Base-by-base conservation (phyloP, 2,888 invertebrate species). In the Polydrusus tereticollis region DNA sequence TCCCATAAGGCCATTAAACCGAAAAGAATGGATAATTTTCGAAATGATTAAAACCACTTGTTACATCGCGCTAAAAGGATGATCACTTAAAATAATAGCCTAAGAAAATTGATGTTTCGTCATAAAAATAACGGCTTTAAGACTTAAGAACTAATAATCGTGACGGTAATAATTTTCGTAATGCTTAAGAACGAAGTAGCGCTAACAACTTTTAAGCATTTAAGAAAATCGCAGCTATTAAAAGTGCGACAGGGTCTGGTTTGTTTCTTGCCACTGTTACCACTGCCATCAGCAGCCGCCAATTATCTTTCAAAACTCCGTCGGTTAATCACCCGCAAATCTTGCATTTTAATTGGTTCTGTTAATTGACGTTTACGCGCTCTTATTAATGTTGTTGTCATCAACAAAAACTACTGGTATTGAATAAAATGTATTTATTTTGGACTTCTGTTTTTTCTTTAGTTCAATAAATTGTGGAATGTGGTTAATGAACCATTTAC, bases 221-320 rank as follows among this genome's bases (percentile, higher is more conserved):
- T 85, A 85, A 85, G 85, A 85, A 85, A 85, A 85, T 85, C 83
- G 79, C 84, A 82, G 81, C 78, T 84, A 85, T 86, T 86, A 85
- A 84, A 82, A 83, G 80, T 80, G 83, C 83, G 84, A 83, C 83
- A 83, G 81, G 80, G 71, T 72, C 72, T 79, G 78, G 80, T 80
- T 80, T 81, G 78, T 73, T 73, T 73, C 73, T 72, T 72, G 59
- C 64, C 68, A 64, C 68, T 72, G 69, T 45, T 69, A 68, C 64
- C 68, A 65, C 50, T 47, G 52, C 45, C 72, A 76, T 77, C 76
- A 74, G 74, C 76, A 76, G 74, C 77, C 78, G 78, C 80, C 81
- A 80, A 81, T 81, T 81, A 81, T 82, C 82, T 83, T 55, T 83
- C 80, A 83, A 82, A 82, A 80, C 80, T 81, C 81, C 79, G 81